Percentiles rank a stretch among this genome's conserved stretches.
Evolutionary conservation across 35 echinoderm and acorn worm species (phyloP).

Genomic region (Holothuria glaberrima): DNA sequence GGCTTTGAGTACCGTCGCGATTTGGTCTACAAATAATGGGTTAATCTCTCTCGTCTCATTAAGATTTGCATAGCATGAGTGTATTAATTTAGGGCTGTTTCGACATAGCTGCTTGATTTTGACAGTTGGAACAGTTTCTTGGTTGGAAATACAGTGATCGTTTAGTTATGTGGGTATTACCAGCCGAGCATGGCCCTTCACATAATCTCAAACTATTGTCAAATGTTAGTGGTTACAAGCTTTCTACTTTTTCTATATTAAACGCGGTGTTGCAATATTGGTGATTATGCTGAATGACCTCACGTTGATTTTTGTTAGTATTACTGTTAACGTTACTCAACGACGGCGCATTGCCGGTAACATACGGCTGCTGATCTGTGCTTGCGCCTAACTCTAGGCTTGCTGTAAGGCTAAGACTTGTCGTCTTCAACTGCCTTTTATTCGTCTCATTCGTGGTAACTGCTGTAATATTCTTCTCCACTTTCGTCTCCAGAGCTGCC

Average conservation of each 20-base stretch:
- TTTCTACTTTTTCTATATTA: background rate
- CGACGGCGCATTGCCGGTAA: background rate
- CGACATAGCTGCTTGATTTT: conserved; percentile 16
- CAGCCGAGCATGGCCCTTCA: background rate
- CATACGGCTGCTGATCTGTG: background rate
- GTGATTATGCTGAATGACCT: conserved; percentile 17
- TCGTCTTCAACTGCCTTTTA: background rate
- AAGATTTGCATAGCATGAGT: conserved; percentile 13
- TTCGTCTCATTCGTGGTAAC: background rate
- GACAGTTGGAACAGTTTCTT: too few species aligned
- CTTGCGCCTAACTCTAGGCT: conserved; percentile 9
- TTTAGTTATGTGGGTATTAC: background rate
- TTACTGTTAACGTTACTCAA: background rate
- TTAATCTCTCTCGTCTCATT: background rate
- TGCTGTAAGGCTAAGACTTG: background rate
- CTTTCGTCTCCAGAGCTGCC: conserved; percentile 16
- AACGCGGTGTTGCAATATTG: background rate
- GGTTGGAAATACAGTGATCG: conserved; percentile 2
- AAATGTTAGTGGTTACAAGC: background rate
- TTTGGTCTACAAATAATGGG: conserved; percentile 13
- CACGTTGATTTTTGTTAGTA: conserved; percentile 6
- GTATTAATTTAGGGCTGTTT: conserved; percentile 21
- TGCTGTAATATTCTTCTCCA: conserved; percentile 34
- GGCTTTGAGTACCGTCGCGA: too few species aligned
- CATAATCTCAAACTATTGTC: conserved; percentile 22